A percentile compares a stretch with the other conserved stretches of the same genome.
Evolutionary conservation across 2,888 invertebrate genomes (phyloP).

Genomic region (Phyto melanocephala): DNA sequence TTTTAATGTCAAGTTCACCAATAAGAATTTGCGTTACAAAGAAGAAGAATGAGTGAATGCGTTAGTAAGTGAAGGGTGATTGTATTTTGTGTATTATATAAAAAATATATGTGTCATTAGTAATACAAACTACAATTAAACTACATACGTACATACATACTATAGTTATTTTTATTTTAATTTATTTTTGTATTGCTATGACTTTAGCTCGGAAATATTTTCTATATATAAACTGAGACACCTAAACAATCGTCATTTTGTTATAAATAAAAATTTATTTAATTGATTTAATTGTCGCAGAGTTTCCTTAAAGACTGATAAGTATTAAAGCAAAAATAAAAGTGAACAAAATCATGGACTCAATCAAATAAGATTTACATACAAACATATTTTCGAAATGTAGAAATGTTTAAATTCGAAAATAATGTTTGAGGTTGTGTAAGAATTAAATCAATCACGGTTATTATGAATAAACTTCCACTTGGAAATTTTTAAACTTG

Average conservation of each 20-base stretch:
- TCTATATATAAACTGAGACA: background rate
- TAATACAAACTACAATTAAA: constrained; percentile 36
- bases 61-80: constrained; percentile 39
- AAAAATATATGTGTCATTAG: constrained; percentile 27
- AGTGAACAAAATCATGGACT: constrained; percentile 9
- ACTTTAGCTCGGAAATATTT: background rate
- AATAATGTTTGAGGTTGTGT: no score
- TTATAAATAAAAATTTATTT: background rate
- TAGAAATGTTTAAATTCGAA: no score
- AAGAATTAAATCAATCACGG: no score
- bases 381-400: no score
- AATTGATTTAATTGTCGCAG: background rate
- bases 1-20: constrained; percentile 28
- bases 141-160: no score
- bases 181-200: background rate
- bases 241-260: constrained; percentile 10
- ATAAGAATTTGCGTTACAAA: constrained; percentile 36
- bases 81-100: background rate
- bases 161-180: background rate
- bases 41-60: constrained; percentile 37
- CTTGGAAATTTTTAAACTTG: no score
- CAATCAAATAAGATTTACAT: background rate
- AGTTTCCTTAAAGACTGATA: constrained; percentile 21
- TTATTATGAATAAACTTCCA: no score
- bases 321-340: background rate